Evolutionary conservation across 2,113 vertebrate genomes (phyloP), one percentile per base, ranked within the genome.

Genomic region (Phoxinus phoxinus): DNA sequence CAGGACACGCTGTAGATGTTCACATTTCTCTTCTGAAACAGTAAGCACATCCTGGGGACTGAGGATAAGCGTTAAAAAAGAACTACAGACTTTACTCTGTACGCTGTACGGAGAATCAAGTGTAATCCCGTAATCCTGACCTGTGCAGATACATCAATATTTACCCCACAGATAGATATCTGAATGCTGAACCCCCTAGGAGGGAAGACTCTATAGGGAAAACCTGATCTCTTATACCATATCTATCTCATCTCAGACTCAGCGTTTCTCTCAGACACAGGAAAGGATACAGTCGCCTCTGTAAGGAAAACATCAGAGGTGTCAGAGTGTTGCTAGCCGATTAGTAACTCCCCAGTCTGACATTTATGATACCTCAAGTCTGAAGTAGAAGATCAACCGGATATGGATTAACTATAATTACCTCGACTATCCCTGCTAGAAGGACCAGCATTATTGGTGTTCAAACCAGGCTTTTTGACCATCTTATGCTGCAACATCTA

Each of bases 131-230:
- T 65, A 81, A 81, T 79, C 76, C 79, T 81, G 59, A 23, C 41
- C 61, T 65, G 59, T 81, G 56, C 37, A 80, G 77, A 80, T 80
- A 61, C 56, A 41, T 80, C 56, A 80, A 44, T 8, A 25, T 80
- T 80, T 41, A 41, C 5, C 35, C 56, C 11, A 53, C 73, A 63
- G 77, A 35, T 63, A 80, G 56, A 80, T 23, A 1, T 19, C 35
- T 80, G 13, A 80, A 80, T 63, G 25, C n/a, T 44, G 4, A 81
- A 30, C 59, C 8, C 53, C 59, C 41, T 23, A 17, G 44, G 73
- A 75, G 73, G 44, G 44, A 48, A 75, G 25, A 51, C 44, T 75
- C 44, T 9, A 74, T 73, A 41, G 41, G 41, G 41, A 41, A 41
- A 41, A 41, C 8, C 10, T 41, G 41, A 41, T 46, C 73, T 17